Evolutionary conservation across 2,888 invertebrate genomes (phyloP).

Genomic region (Trichacis sp.): DNA sequence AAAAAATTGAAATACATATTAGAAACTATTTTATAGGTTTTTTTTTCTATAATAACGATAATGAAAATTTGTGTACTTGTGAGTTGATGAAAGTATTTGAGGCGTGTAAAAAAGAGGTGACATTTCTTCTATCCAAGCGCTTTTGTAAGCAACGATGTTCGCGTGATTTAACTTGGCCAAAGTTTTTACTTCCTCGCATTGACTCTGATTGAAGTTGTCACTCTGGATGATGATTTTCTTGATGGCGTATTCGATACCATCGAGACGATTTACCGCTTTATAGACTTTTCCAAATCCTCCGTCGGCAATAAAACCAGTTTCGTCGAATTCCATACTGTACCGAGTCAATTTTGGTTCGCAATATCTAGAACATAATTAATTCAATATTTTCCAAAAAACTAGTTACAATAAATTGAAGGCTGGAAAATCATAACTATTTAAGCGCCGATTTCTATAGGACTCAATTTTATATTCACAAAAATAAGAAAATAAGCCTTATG

Average conservation of each 20-base stretch:
- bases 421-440: too few species aligned
- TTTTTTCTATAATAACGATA: too few species aligned
- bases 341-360: constrained; percentile 72
- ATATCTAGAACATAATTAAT: constrained; percentile 29
- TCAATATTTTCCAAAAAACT: too few species aligned
- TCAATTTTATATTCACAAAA: too few species aligned
- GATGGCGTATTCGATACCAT: constrained; percentile 83
- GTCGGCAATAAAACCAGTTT: constrained; percentile 77
- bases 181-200: constrained; percentile 83
- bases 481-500: constrained; percentile 33
- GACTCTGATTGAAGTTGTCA: constrained; percentile 74
- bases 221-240: constrained; percentile 81
- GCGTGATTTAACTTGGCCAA: constrained; percentile 83
- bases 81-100: background rate
- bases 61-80: too few species aligned
- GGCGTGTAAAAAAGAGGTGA: background rate
- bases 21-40: too few species aligned
- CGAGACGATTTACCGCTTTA: constrained; percentile 80
- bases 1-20: too few species aligned
- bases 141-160: constrained; percentile 86
- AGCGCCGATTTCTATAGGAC: too few species aligned
- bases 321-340: constrained; percentile 78
- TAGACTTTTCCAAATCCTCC: constrained; percentile 85
- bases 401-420: too few species aligned
- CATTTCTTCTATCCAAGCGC: constrained; percentile 80